These are phyloP conservation scores for Magallana ariakensis DNA, from an alignment of 1,140 invertebrate species.

Conservation along the genomic window DNA sequence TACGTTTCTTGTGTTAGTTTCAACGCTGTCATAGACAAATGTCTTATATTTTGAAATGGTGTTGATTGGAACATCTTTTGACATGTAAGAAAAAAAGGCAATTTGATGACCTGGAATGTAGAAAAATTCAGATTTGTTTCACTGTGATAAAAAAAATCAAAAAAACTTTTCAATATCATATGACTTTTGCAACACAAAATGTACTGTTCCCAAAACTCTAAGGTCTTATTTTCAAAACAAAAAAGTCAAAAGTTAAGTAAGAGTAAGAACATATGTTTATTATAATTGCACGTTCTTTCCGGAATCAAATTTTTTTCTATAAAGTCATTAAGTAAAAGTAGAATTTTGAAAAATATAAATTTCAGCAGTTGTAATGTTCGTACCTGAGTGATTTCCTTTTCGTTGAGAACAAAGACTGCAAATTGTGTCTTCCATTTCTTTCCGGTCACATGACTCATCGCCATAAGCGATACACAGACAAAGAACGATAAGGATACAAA, in stretches of 20 bases:
- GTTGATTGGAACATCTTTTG: background rate
- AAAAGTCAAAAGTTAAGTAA: too few relatives aligned
- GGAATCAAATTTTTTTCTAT: background rate
- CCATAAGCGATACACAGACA: background rate
- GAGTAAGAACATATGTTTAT: too few relatives aligned
- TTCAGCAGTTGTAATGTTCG: background rate
- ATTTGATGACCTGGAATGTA: background rate
- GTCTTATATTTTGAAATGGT: constrained; percentile 17
- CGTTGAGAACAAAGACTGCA: background rate
- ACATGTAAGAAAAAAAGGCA: background rate
- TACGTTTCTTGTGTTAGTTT: constrained; percentile 44
- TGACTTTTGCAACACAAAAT: too few relatives aligned
- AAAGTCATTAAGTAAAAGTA: background rate
- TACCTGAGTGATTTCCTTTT: background rate
- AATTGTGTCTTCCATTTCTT: background rate
- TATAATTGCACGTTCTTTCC: too few relatives aligned
- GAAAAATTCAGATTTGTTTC: too few relatives aligned
- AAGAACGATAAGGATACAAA: background rate
- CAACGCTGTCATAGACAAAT: constrained; percentile 45
- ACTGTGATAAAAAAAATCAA: too few relatives aligned
- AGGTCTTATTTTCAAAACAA: too few relatives aligned
- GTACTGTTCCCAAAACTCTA: too few relatives aligned
- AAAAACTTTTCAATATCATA: too few relatives aligned
- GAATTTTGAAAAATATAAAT: background rate
- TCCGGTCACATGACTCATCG: background rate